Evolutionary conservation across 1,140 invertebrate genomes (phyloP).

Genomic region (Zaprionus davidi): DNA sequence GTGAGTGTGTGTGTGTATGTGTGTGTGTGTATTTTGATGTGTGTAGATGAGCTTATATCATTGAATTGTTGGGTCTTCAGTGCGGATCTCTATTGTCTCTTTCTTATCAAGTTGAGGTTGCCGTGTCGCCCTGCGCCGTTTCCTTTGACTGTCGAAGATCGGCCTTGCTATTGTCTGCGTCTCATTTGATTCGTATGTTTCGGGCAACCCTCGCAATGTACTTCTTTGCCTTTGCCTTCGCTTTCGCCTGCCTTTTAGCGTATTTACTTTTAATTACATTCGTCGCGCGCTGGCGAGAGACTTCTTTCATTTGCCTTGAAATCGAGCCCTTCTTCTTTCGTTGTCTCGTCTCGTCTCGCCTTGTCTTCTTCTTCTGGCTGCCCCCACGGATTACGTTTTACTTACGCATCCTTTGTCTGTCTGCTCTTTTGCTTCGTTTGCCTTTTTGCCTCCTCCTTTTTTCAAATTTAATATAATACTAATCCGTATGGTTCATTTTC

Average conservation of each 20-base stretch:
- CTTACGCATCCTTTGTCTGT: conserved; percentile 53
- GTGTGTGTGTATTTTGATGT: conserved; percentile 11
- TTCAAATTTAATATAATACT: conserved; percentile 61
- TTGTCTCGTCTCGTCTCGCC: conserved; percentile 35
- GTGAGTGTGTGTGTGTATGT: conserved; percentile 10
- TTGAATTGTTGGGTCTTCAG: neutral
- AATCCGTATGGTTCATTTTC: conserved; percentile 57
- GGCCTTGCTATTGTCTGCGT: neutral
- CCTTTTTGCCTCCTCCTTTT: conserved; percentile 19
- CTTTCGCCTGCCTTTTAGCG: conserved; percentile 29
- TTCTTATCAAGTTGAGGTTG: neutral
- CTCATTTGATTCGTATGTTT: neutral
- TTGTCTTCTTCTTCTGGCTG: neutral
- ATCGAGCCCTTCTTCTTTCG: conserved; percentile 64
- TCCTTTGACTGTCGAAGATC: conserved; percentile 27
- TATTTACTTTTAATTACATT: conserved; percentile 72
- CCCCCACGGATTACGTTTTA: conserved; percentile 40
- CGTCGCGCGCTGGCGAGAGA: conserved; percentile 32
- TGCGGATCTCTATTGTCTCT: neutral
- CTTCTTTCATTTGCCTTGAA: conserved; percentile 65
- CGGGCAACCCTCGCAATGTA: conserved; percentile 14
- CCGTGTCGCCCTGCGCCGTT: too few species aligned
- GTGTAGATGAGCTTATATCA: neutral
- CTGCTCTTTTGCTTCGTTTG: conserved; percentile 18
- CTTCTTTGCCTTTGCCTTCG: neutral